Evolutionary conservation across 2,888 invertebrate genomes (phyloP).

Genomic region (Neoaliturus tenellus): DNA sequence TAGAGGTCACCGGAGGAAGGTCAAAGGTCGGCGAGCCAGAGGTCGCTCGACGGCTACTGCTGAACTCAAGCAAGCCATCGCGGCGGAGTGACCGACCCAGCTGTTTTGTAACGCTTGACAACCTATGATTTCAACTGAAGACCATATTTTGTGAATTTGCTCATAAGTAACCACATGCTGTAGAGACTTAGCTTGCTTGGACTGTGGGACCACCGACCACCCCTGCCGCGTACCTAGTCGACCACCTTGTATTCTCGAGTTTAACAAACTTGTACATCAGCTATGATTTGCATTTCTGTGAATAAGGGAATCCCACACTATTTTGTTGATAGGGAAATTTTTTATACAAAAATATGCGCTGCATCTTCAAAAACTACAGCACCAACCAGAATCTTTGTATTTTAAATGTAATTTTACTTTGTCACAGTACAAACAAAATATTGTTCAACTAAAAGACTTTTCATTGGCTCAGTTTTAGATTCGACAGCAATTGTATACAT

Average conservation of each 20-base stretch:
- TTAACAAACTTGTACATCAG: neutral
- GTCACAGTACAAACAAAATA: no score
- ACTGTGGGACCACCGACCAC: constrained; percentile 45
- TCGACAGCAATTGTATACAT: no score
- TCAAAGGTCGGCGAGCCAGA: neutral
- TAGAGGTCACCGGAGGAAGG: neutral
- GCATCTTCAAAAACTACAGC: no score
- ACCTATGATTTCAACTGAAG: constrained; percentile 11
- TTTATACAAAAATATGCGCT: no score
- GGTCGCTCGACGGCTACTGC: neutral
- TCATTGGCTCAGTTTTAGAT: no score
- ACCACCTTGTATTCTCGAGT: neutral
- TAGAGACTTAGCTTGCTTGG: constrained; percentile 5
- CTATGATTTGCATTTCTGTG: no score
- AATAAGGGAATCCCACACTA: no score
- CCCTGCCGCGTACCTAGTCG: neutral
- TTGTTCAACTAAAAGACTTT: no score
- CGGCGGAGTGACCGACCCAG: neutral
- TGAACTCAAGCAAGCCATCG: neutral
- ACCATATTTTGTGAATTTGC: constrained; percentile 46
- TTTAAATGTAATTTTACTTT: no score
- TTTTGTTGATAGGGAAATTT: no score
- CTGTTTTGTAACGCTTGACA: constrained; percentile 4
- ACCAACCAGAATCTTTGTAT: no score
- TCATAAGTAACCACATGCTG: constrained; percentile 11